These are phyloP conservation scores for Catocala nupta DNA, from an alignment of 2,888 invertebrate species.

Conservation along the genomic window DNA sequence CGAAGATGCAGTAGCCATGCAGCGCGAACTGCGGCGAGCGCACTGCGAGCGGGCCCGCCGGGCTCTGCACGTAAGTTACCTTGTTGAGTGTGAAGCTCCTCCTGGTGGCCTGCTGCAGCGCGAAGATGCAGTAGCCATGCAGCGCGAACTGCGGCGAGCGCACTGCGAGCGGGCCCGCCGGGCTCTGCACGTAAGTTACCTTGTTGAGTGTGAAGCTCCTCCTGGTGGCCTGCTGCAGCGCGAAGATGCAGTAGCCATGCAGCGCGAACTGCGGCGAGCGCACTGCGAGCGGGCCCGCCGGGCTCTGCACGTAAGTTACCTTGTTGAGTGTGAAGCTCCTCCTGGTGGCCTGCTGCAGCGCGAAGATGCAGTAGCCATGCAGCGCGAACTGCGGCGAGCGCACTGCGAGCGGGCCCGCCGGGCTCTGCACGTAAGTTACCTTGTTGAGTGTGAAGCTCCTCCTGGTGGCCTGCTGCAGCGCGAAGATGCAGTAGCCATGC, in stretches of 20 bases:
- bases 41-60: slow-evolving; percentile 95
- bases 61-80: slow-evolving; percentile 91
- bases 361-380: slow-evolving; percentile 95
- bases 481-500: slow-evolving; percentile 95
- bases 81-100: slow-evolving; percentile 94
- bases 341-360: slow-evolving; percentile 92
- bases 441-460: slow-evolving; percentile 94
- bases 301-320: slow-evolving; percentile 91
- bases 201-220: slow-evolving; percentile 94
- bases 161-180: slow-evolving; percentile 95
- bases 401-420: slow-evolving; percentile 95
- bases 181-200: slow-evolving; percentile 91
- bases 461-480: slow-evolving; percentile 92
- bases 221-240: slow-evolving; percentile 92
- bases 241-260: slow-evolving; percentile 95
- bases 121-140: slow-evolving; percentile 95
- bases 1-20: slow-evolving; percentile 95
- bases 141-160: slow-evolving; percentile 94
- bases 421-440: slow-evolving; percentile 91
- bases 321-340: slow-evolving; percentile 94
- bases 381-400: slow-evolving; percentile 94
- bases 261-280: slow-evolving; percentile 94
- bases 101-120: slow-evolving; percentile 92
- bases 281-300: slow-evolving; percentile 95
- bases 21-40: slow-evolving; percentile 94